Evolutionary conservation across 2,113 vertebrate genomes (phyloP).

Genomic region (Garra rufa): DNA sequence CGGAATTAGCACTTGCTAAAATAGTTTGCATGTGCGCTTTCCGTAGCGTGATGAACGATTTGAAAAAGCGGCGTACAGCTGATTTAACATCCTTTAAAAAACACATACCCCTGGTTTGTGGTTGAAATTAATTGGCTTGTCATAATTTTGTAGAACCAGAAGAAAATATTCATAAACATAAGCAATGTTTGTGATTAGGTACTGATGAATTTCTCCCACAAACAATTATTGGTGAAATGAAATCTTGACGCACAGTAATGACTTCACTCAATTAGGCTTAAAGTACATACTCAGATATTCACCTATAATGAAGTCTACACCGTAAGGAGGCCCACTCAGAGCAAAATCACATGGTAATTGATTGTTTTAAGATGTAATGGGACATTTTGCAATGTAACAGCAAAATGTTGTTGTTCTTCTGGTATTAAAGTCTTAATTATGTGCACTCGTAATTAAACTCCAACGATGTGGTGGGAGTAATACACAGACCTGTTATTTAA

Average conservation of each 20-base stretch:
- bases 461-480: not conserved
- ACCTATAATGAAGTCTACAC: not conserved
- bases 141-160: not conserved
- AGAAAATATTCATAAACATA: not conserved
- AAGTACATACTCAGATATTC: not conserved
- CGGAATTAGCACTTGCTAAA: constrained; percentile 17
- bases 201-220: constrained; percentile 3
- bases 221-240: constrained; percentile 1
- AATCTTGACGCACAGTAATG: not conserved
- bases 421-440: not conserved
- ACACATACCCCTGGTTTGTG: not conserved
- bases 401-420: constrained; percentile 11
- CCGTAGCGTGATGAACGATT: not conserved
- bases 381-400: constrained; percentile 7
- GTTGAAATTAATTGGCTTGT: constrained; percentile 20
- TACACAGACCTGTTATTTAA: constrained; percentile 22
- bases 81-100: constrained; percentile 5
- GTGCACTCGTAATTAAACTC: constrained; percentile 6
- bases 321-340: not conserved
- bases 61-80: not conserved
- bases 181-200: not conserved
- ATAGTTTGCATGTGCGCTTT: constrained; percentile 12
- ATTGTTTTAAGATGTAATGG: constrained; percentile 20
- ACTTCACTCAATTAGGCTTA: not conserved
- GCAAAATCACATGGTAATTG: not conserved